Evolutionary conservation across 53 echinoderm and acorn worm species (phyloP), one percentile per base, ranked within the genome.

Genomic region (Mesocentrotus franciscanus): DNA sequence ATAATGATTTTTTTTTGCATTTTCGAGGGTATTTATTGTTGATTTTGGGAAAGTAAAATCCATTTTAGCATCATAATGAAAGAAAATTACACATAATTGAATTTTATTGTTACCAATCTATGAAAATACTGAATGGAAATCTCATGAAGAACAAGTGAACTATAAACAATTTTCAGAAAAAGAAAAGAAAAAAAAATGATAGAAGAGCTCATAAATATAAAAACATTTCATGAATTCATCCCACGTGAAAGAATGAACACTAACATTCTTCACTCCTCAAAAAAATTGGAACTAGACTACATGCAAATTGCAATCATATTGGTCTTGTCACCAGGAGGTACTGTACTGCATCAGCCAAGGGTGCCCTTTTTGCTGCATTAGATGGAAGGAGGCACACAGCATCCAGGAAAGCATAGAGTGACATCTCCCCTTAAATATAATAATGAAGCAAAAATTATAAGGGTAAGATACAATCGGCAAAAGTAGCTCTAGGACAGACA

Each of bases 301-400:
- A 76, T 76, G 18, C 10, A 79, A 39, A 79, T 79, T 16, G 60
- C 1, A 89, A 89, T 9, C 89, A 60, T 89, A 89, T 60, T 60
- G 89, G 89, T 89, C 60, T 89, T 60, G 59, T 89, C 57, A 89
- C 89, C 30, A 89, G 89, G 89, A 89, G 59, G 32, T 89, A 89
- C 89, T 89, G 89, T 27, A 89, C 89, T 59, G 89, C 89, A 89
- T 89, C 89, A 58, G 89, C 60, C 89, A 89, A 89, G 8, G 89
- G n/a, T 29, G 89, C 26, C 60, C 89, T 57, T 59, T 89, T 89
- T 6, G 58, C 89, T n/a, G 89, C 57, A 13, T 89, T 59, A 89
- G 89, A 89, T 57, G 89, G 89, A 89, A 89, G 89, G n/a, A 89
- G 89, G 89, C 59, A 89, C 89, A 89, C 89, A 89, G 89, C 89